Conservation (phyloP, 2,888 invertebrate species). For the Oscheius sp. region DNA sequence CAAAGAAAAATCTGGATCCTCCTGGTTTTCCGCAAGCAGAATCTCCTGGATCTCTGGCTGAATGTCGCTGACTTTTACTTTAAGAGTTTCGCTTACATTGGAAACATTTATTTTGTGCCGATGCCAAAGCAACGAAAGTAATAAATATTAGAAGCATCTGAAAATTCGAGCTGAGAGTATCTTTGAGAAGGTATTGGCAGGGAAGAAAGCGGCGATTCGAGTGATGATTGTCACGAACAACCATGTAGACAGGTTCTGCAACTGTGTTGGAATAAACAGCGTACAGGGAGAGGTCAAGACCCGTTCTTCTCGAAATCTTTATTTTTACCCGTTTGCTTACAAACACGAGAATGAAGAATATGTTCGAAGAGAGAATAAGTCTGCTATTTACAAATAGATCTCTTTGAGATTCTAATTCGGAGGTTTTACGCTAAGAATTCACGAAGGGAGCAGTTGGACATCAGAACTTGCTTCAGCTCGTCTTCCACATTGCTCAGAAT, state of each 20-base stretch:
- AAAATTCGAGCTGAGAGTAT: neutral
- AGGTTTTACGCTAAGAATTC: slow-evolving; percentile 32
- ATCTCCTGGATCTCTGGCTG: slow-evolving; percentile 53
- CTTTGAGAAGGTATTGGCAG: neutral
- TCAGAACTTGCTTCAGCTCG: slow-evolving; percentile 62
- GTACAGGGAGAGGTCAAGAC: slow-evolving; percentile 1
- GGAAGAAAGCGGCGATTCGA: slow-evolving; percentile 5
- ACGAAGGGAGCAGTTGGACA: slow-evolving; percentile 66
- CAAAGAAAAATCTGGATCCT: slow-evolving; percentile 61
- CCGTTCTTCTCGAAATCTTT: neutral
- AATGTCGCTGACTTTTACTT: neutral
- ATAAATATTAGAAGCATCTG: slow-evolving; percentile 11
- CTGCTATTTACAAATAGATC: slow-evolving; percentile 14
- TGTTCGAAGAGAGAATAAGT: neutral
- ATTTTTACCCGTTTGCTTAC: neutral
- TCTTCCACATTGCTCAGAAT: slow-evolving; percentile 64
- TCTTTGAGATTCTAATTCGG: too few relatives aligned
- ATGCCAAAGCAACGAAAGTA: neutral
- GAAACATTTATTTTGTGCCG: slow-evolving; percentile 10
- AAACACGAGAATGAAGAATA: neutral
- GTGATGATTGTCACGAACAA: slow-evolving; percentile 13
- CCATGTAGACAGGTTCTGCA: slow-evolving; percentile 21
- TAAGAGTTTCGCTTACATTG: slow-evolving; percentile 2
- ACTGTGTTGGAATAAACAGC: slow-evolving; percentile 8
- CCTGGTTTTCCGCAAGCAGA: slow-evolving; percentile 52